Evolutionary conservation across 2,888 invertebrate species (phyloP), one percentile per base, ranked within the genome.

Genomic region (Caenorhabditis sp.): DNA sequence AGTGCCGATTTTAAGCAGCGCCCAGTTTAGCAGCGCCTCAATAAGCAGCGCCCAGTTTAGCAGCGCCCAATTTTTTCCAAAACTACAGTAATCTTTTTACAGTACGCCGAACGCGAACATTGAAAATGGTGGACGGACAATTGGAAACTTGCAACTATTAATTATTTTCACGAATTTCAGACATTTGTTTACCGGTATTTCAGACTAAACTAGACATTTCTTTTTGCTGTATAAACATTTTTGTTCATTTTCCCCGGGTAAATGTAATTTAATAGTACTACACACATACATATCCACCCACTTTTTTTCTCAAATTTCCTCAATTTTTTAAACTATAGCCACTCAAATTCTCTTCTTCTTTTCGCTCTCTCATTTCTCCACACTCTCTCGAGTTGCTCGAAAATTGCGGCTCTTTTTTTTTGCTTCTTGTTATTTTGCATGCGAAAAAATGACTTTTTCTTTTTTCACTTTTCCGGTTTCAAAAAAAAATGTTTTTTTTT

Each of bases 81-180:
- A 31, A 14, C 49, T 23, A 43, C 21, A 31, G 2, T 19, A 26
- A 58, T 26, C 55, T 36, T 21, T 24, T 81, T 79, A 51, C 76
- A 81, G 82, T 84, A 58, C 76, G 84, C 17, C 74, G 84, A n/a
- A 84, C 84, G 14, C 73, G 84, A 8, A 85, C 84, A 21, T 74
- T 84, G 66, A 82, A 81, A 65, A 78, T 85, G 66, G 83, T 79
- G 21, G 83, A 85, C 43, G 85, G 83, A n/a, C 76, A 80, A 50
- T 59, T 80, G 24, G 78, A 80, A 31, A 79, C 79, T 10, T 67
- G 70, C 58, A 76, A 76, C 53, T 76, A 76, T 62, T 62, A 54
- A 43, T 26, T 31, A 31, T 17, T 43, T 49, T 26, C 37, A 37
- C 24, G 19, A 36, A 6, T 51, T 51, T 23, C 21, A 19, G 51